phyloP scores from a whole-genome alignment of 2,888 invertebrate genomes.

The Nyleta sp. region DNA sequence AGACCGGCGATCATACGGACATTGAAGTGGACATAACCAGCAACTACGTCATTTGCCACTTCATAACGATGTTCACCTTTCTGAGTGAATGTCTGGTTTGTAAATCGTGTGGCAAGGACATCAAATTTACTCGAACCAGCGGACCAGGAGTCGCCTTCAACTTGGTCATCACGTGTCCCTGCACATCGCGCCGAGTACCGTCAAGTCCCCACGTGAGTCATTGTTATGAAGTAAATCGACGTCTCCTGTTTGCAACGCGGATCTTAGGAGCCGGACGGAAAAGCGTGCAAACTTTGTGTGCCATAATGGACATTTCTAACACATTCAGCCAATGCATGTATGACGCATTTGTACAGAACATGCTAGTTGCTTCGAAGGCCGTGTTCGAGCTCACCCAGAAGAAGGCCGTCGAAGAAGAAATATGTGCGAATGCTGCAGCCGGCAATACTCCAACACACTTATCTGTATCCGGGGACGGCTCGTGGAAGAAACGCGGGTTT shows the following conservation, averaged over 20 bases:
- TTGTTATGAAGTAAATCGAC: constrained; percentile 1
- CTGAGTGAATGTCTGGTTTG: constrained; percentile 1
- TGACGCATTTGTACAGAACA: not conserved
- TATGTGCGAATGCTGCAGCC: not conserved
- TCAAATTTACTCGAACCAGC: constrained; percentile 22
- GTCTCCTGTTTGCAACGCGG: not conserved
- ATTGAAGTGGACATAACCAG: not conserved
- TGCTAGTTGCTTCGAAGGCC: not conserved
- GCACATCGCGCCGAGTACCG: constrained; percentile 59
- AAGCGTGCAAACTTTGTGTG: not conserved
- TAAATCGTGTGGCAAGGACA: constrained; percentile 25
- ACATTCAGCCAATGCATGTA: constrained; percentile 3
- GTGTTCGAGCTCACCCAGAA: constrained; percentile 1
- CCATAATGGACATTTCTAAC: constrained; percentile 18
- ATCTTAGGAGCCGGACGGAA: not conserved
- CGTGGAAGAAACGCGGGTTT: constrained; percentile 14
- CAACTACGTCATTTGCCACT: too few species aligned
- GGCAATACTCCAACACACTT: constrained; percentile 7
- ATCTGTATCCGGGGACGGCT: constrained; percentile 5
- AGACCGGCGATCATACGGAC: constrained; percentile 2
- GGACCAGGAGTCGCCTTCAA: constrained; percentile 66
- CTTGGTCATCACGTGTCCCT: constrained; percentile 62
- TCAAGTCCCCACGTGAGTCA: constrained; percentile 47
- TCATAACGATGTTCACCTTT: too few species aligned
- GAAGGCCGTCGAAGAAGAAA: constrained; percentile 15